Base-by-base conservation (phyloP, 30 jellyfish, hydroid and myxozoan species). In the Aurelia sp. region DNA sequence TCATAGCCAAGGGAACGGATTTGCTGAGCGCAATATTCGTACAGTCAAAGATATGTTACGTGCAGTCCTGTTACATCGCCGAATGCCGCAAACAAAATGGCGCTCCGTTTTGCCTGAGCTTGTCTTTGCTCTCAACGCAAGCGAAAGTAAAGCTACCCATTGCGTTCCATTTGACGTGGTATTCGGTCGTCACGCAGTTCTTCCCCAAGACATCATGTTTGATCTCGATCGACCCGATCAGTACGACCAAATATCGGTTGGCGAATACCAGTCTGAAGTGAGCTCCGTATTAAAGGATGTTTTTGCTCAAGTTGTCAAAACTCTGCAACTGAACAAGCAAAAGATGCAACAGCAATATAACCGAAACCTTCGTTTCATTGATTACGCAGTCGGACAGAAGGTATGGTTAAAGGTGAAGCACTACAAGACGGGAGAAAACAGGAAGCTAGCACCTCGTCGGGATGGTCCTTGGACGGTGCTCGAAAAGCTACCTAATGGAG, bases 21-120 rank as follows among this genome's bases (percentile, higher is more conserved):
- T 27, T 55, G 78, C 85, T n/a, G 85, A 74, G 4, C 76, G 85
- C 2, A 74, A 74, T 74, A 74, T 74, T 19, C 85, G 75, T 18
- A 74, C 15, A n/a, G 75, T 74, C 24, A 41, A 50, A 50, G 85
- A 74, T 27, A 27, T 27, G 33, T 27, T 27, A 27, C 33, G 33
- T 27, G 2, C 33, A 2, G 33, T 27, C 33, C 33, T 27, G 33
- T 27, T 27, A 27, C 33, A 27, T 27, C 33, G 33, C 2, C 33
- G 33, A 27, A 27, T 27, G 33, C 33, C 1, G 33, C 33, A 27
- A 27, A 27, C 33, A 27, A 27, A 27, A 27, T 27, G 33, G 33
- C 33, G 33, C 2, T 27, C 33, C 33, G 33, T 27, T 2, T 27
- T 27, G 33, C 33, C 33, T 27, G 33, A 27, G 2, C 33, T 27